These are phyloP conservation scores for Papilio machaon DNA, from an alignment of 1,140 invertebrate species.

Conservation along the genomic window DNA sequence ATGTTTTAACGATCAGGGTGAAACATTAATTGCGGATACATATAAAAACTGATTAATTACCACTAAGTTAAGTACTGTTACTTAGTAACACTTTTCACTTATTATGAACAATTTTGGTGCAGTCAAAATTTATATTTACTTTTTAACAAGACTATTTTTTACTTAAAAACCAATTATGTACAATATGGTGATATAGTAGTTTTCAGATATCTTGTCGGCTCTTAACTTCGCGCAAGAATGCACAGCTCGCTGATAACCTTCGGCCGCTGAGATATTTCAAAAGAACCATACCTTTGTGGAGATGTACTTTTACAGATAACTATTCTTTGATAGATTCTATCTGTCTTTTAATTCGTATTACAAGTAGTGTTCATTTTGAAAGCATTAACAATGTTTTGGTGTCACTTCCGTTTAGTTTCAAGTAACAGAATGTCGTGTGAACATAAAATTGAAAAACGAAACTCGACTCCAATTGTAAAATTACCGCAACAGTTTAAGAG, in stretches of 20 bases:
- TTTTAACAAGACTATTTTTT: no score
- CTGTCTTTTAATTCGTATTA: neutral
- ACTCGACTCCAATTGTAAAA: constrained; percentile 10
- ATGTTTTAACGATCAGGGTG: constrained; percentile 18
- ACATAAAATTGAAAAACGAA: neutral
- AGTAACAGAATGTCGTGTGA: neutral
- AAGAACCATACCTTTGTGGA: neutral
- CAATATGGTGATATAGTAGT: no score
- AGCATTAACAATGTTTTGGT: neutral
- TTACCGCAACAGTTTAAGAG: constrained; percentile 8
- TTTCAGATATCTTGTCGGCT: no score
- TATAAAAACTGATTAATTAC: constrained; percentile 15
- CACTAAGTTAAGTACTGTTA: neutral
- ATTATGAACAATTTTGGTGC: neutral
- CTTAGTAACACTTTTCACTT: neutral
- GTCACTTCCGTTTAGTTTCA: neutral
- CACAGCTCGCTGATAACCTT: no score
- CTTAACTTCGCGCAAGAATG: no score
- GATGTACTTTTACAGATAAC: no score
- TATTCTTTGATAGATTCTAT: no score
- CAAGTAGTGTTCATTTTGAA: neutral
- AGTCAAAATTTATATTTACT: no score
- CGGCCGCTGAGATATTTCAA: neutral
- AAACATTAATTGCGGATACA: constrained; percentile 26
- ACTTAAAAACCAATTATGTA: no score